Evolutionary conservation across 2,888 invertebrate species (phyloP).

Genomic region (Aleiodes leptofemur): DNA sequence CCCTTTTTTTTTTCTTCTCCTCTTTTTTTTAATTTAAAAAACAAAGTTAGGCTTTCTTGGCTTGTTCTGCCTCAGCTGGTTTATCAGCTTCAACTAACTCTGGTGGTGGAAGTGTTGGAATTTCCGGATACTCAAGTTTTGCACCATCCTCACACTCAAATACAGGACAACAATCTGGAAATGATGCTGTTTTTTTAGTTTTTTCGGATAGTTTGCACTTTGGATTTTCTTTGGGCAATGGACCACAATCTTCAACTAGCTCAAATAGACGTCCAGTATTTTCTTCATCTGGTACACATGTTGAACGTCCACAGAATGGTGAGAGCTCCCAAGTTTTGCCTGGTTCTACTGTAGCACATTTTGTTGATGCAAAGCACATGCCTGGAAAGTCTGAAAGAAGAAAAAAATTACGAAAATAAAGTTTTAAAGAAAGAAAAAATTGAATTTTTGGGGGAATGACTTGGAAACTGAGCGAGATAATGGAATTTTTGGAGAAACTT

Average conservation of each 20-base stretch:
- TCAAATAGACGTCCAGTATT: slow-evolving; percentile 86
- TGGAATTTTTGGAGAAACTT: too few species aligned
- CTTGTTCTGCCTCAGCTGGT: slow-evolving; percentile 64
- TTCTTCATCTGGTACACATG: slow-evolving; percentile 88
- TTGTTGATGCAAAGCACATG: slow-evolving; percentile 93
- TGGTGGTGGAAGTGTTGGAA: slow-evolving; percentile 78
- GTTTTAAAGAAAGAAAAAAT: background rate
- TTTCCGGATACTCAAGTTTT: slow-evolving; percentile 90
- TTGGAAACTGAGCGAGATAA: background rate
- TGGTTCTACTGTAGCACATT: slow-evolving; percentile 91
- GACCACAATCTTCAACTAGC: slow-evolving; percentile 92
- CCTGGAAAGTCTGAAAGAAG: slow-evolving; percentile 88
- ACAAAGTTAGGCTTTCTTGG: slow-evolving; percentile 53
- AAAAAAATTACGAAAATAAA: slow-evolving; percentile 23
- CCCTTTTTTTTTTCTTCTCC: slow-evolving; percentile 8
- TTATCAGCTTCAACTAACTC: slow-evolving; percentile 72
- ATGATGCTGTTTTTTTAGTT: slow-evolving; percentile 92
- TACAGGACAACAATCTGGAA: slow-evolving; percentile 90
- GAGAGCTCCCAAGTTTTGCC: slow-evolving; percentile 90
- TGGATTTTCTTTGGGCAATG: slow-evolving; percentile 89
- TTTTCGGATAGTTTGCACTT: slow-evolving; percentile 93
- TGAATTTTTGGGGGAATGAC: background rate
- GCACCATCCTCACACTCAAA: slow-evolving; percentile 92
- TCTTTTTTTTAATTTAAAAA: slow-evolving; percentile 4
- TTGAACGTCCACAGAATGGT: slow-evolving; percentile 94